Evolutionary conservation across 2,797 vertebrate genomes (phyloP), one percentile per base, ranked within the genome.

Genomic region (Pangasius sanitwongsei): DNA sequence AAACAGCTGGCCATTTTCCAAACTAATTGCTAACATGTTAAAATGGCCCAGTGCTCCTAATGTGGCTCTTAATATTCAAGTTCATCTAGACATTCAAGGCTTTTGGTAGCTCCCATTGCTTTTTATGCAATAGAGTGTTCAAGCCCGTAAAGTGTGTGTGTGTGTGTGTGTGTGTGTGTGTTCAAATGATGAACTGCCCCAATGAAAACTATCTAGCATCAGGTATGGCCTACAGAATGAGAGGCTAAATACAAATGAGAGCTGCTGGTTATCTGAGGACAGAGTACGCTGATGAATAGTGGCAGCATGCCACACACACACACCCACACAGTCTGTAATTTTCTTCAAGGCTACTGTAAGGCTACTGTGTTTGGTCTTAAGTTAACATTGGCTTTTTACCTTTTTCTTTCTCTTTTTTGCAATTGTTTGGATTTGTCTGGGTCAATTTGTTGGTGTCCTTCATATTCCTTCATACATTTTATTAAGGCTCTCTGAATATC

Each of bases 171-270:
- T 31, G 50, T 57, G 77, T 81, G 78, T 37, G 80, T 82, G 55
- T 61, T 55, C 53, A 13, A 87, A 6, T 80, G 28, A 23, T 23
- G 44, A 44, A 96, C 34, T 83, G 31, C 67, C 59, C 75, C 44
- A 31, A 11, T 67, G n/a, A 67, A 74, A 74, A 25, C 11, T 44
- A 7, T 48, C 41, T 25, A 4, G 41, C 41, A 74, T 25, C 37
- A 74, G 20, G 41, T 41, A 5, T 41, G 23, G 41, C 3, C 37
- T 44, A 74, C 37, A 74, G 18, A 44, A 74, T 74, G 23, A 48
- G 9, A 44, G 72, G 37, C 72, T 25, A 77, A 50, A 50, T 25
- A 50, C 25, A 50, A 77, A 48, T 0, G 3, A 77, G 23, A 50
- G 74, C 41, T 48, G 3, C 44, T 15, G 44, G 23, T 48, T 77